phyloP scores from a whole-genome alignment of 92 coral and sea anemone genomes.

The Metridium senile region DNA sequence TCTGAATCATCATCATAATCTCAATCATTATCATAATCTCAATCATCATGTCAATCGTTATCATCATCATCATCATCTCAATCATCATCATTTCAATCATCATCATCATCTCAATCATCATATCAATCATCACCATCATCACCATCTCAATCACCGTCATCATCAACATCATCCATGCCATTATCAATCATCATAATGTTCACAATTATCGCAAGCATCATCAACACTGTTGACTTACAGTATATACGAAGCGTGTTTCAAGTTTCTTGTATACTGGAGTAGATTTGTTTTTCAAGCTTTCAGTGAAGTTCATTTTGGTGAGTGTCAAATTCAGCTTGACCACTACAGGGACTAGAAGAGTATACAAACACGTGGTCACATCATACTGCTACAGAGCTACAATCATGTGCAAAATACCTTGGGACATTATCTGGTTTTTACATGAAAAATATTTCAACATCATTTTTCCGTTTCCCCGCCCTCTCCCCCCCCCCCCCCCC shows the following conservation, averaged over 20 bases:
- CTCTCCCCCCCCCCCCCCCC: too few relatives aligned
- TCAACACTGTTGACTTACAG: background rate
- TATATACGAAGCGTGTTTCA: background rate
- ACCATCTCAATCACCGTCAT: background rate
- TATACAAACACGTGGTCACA: too few relatives aligned
- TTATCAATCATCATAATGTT: background rate
- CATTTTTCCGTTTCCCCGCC: too few relatives aligned
- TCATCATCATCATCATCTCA: too few relatives aligned
- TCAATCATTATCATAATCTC: too few relatives aligned
- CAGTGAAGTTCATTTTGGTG: conserved; percentile 27
- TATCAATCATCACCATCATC: background rate
- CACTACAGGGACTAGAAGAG: conserved; percentile 27
- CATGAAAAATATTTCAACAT: too few relatives aligned
- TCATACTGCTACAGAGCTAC: too few relatives aligned
- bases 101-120: background rate
- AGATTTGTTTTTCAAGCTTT: conserved; percentile 26
- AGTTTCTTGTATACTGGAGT: conserved; percentile 24
- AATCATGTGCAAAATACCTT: too few relatives aligned
- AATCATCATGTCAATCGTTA: too few relatives aligned
- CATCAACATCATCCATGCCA: background rate
- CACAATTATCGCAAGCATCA: background rate
- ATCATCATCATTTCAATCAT: background rate
- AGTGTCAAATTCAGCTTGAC: conserved; percentile 26
- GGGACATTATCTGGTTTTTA: too few relatives aligned
- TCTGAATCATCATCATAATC: too few relatives aligned